Conservation (phyloP, 2,797 vertebrate species). For the Brachymystax lenok region DNA sequence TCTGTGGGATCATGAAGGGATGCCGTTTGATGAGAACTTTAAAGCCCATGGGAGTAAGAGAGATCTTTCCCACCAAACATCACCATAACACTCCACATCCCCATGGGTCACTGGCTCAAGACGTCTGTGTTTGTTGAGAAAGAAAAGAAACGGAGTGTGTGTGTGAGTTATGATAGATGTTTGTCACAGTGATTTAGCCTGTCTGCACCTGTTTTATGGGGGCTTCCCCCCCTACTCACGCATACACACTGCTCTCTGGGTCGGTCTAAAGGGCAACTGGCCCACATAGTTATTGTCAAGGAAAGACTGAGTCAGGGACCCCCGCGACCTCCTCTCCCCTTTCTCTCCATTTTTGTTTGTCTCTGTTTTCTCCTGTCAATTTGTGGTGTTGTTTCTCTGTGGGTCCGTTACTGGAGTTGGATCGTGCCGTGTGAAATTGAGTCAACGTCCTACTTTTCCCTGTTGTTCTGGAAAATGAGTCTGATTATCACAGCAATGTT, state of each 20-base stretch:
- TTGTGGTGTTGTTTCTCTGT: background rate
- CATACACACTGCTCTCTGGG: slow-evolving; percentile 10
- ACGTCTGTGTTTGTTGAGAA: slow-evolving; percentile 5
- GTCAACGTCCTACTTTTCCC: background rate
- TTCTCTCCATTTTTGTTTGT: slow-evolving; percentile 12
- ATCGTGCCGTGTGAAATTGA: slow-evolving; percentile 17
- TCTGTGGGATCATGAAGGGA: background rate
- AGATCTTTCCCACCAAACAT: slow-evolving; percentile 15
- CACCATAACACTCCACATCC: background rate
- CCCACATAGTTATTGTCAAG: slow-evolving; percentile 37
- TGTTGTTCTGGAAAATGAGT: background rate
- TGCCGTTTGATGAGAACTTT: slow-evolving; percentile 11
- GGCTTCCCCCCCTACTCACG: background rate
- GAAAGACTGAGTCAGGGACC: slow-evolving; percentile 55
- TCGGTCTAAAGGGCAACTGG: slow-evolving; percentile 11
- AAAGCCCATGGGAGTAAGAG: background rate
- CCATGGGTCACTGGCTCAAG: background rate
- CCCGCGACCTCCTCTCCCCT: slow-evolving; percentile 7
- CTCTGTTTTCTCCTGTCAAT: slow-evolving; percentile 14
- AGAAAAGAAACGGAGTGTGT: background rate
- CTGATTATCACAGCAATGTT: background rate
- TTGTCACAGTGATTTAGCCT: slow-evolving; percentile 22
- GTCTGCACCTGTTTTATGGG: slow-evolving; percentile 53
- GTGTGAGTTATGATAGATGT: slow-evolving; percentile 4
- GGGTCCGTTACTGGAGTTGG: background rate